phyloP scores from a whole-genome alignment of 2,888 invertebrate species.

The Acanthococcus lagerstroemiae region DNA sequence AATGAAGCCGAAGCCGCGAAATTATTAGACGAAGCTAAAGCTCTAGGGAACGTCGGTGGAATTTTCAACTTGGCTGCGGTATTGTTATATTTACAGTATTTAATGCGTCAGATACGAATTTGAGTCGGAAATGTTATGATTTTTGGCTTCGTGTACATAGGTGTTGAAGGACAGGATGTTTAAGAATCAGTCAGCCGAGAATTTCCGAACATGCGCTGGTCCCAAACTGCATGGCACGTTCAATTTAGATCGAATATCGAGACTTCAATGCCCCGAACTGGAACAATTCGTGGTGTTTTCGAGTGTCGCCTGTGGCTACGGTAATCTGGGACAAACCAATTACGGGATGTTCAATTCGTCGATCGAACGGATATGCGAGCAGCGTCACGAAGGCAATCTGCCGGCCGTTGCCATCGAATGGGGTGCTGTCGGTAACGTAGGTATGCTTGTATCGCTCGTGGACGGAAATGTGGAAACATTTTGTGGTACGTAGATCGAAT shows the following conservation, averaged over 20 bases:
- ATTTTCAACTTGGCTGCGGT: slow-evolving; percentile 34
- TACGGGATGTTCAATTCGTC: slow-evolving; percentile 33
- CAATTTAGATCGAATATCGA: slow-evolving; percentile 30
- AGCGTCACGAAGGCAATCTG: slow-evolving; percentile 20
- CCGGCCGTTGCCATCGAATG: slow-evolving; percentile 34
- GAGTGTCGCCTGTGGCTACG: slow-evolving; percentile 32
- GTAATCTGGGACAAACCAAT: slow-evolving; percentile 33
- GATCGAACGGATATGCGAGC: slow-evolving; percentile 33
- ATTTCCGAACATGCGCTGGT: slow-evolving; percentile 24
- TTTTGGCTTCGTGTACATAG: neutral
- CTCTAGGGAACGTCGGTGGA: slow-evolving; percentile 27
- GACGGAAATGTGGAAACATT: slow-evolving; percentile 27
- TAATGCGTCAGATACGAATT: neutral
- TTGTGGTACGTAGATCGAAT: slow-evolving; percentile 13
- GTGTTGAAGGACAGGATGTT: slow-evolving; percentile 33
- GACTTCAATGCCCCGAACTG: slow-evolving; percentile 9
- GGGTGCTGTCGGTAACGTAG: slow-evolving; percentile 34
- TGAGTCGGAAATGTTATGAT: neutral
- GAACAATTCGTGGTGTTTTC: slow-evolving; percentile 34
- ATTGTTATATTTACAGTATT: too few relatives aligned
- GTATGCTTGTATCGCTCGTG: slow-evolving; percentile 30
- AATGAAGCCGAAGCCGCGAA: slow-evolving; percentile 17
- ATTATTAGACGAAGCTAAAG: slow-evolving; percentile 22
- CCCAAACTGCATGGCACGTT: slow-evolving; percentile 31
- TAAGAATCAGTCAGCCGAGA: slow-evolving; percentile 32